phyloP scores from a whole-genome alignment of 2,113 vertebrate species.

The Microtus montanus region DNA sequence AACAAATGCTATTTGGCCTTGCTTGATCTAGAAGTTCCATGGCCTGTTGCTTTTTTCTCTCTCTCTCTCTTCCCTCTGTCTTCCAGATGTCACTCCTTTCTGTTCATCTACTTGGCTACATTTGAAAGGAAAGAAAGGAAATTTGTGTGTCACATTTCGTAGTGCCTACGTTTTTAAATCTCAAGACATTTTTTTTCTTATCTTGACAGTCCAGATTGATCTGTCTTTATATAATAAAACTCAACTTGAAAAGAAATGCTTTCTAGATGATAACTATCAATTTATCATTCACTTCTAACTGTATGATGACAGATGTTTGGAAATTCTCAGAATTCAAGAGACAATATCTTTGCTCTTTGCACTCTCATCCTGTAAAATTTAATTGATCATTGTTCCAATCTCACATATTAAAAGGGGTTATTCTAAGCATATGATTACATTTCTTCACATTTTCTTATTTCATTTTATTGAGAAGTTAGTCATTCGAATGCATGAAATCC shows the following conservation, averaged over 20 bases:
- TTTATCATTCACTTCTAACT: no score
- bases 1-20: not conserved
- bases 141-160: not conserved
- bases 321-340: not conserved
- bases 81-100: not conserved
- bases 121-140: not conserved
- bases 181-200: not conserved
- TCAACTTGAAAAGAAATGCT: not conserved
- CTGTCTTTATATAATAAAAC: not conserved
- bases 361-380: no score
- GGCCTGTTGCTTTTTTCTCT: not conserved
- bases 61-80: fast-evolving
- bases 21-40: not conserved
- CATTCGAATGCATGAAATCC: no score
- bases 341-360: no score
- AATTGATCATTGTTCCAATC: no score
- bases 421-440: no score
- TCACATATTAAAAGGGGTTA: no score
- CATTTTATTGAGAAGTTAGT: no score
- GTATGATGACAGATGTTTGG: not conserved
- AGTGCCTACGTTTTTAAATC: not conserved
- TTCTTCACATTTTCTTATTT: no score
- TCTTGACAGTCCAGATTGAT: not conserved
- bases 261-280: not conserved
- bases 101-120: not conserved